Evolutionary conservation across 2,888 invertebrate species (phyloP), one percentile per base, ranked within the genome.

Genomic region (Drosophila neutralis): DNA sequence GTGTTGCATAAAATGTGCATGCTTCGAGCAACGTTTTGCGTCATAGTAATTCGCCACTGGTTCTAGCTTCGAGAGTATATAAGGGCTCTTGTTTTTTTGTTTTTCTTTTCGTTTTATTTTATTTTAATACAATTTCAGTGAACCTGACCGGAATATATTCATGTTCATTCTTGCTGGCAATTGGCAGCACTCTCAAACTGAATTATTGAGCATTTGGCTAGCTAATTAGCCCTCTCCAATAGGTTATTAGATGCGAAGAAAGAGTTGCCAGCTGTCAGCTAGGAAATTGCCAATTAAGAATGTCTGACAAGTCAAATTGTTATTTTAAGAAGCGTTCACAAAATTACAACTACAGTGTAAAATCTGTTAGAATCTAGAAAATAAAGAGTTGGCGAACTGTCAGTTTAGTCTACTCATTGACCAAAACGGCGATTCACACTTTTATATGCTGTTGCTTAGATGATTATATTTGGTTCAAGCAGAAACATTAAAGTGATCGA

Each of bases 191-290:
- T 51, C 45, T 49, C 36, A 18, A 42, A 29, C 53, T 59, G 60
- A 74, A 77, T 77, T 74, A 74, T 78, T 78, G 36, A 70, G 53
- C 61, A 64, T 75, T 71, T 61, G 67, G 49, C 64, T 45, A 69
- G 52, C 65, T 73, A 67, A 76, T 76, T 69, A 73, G 73, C 33
- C 42, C 33, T 54, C 13, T 53, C 29, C 35, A 67, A 72, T 66
- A 60, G 58, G 52, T 42, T 58, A 65, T 48, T 48, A 54, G 13
- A 52, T 21, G 21, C 24, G 27, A 10, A 4, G 29, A 52, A 35
- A 8, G 35, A 11, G 66, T 31, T 54, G 33, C 24, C 10, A 33
- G 48, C 27, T 48, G 18, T 18, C 38, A 48, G 60, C 36, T n/a
- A 35, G 7, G 6, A 42, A 67, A 58, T 67, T 42, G 38, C 45